Conservation (phyloP, 2,113 vertebrate species). For the Scalopus aquaticus region DNA sequence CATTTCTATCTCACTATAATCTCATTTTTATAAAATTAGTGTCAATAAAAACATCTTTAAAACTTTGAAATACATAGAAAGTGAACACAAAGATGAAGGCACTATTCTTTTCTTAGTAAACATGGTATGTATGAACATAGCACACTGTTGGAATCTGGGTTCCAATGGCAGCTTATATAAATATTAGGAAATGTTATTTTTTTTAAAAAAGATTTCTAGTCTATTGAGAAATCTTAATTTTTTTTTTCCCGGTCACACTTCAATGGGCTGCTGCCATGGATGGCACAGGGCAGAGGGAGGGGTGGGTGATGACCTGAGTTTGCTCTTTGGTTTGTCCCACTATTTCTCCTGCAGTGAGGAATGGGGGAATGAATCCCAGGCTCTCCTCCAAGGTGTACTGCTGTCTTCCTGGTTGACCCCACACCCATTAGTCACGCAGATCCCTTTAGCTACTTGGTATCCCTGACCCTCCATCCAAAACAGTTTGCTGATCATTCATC, state of each 20-base stretch:
- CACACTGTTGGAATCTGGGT: not conserved
- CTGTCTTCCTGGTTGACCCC: not conserved
- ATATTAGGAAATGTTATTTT: not conserved
- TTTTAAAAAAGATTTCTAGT: not conserved
- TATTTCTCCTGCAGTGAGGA: too few relatives aligned
- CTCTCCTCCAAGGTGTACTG: too few relatives aligned
- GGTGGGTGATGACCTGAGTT: not conserved
- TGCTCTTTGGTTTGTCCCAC: not conserved
- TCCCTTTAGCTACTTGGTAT: not conserved
- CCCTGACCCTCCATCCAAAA: not conserved
- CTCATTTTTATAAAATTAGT: not conserved
- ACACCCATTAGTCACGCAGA: not conserved
- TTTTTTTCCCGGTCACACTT: not conserved
- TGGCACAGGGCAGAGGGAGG: too few relatives aligned
- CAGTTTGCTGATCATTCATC: not conserved
- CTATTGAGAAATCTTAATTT: not conserved
- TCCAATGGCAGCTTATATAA: not conserved
- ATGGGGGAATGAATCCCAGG: not conserved
- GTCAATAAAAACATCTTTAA: constrained; percentile 1
- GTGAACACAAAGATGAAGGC: not conserved
- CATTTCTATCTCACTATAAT: not conserved
- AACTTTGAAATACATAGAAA: not conserved
- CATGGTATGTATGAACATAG: not conserved
- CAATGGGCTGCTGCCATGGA: not conserved
- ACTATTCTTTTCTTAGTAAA: not conserved